phyloP scores from a whole-genome alignment of 2,888 invertebrate species.

The Halictus ligatus region DNA sequence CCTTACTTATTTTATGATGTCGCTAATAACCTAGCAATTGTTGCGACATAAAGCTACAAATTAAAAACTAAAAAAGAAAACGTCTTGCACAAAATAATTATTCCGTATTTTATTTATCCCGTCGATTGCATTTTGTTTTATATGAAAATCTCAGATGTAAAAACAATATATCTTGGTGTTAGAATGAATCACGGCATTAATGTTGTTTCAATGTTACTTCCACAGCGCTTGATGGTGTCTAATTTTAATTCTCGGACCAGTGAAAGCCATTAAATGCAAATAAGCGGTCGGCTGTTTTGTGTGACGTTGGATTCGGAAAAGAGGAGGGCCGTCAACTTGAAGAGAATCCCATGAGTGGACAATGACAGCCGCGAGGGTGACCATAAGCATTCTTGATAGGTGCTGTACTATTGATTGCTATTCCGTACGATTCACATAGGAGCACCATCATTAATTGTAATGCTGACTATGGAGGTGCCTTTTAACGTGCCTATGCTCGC shows the following conservation, averaged over 20 bases:
- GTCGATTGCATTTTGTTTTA: not conserved
- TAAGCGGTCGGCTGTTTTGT: slow-evolving; percentile 26
- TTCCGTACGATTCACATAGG: slow-evolving; percentile 74
- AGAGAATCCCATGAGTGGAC: slow-evolving; percentile 39
- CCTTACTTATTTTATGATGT: no score
- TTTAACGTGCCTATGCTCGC: slow-evolving; percentile 70
- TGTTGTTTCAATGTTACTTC: slow-evolving; percentile 2
- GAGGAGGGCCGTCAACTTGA: slow-evolving; percentile 25
- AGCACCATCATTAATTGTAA: slow-evolving; percentile 79
- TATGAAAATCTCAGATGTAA: not conserved
- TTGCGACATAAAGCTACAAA: no score
- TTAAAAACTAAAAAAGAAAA: no score
- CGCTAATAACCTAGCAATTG: no score
- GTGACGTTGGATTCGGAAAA: slow-evolving; percentile 33
- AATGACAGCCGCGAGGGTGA: slow-evolving; percentile 43
- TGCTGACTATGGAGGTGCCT: slow-evolving; percentile 74
- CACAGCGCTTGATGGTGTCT: not conserved
- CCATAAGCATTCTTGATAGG: slow-evolving; percentile 79
- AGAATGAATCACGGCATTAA: not conserved
- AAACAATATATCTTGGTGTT: not conserved
- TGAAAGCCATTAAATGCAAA: slow-evolving; percentile 53
- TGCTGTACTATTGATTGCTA: slow-evolving; percentile 78
- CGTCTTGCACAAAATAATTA: not conserved
- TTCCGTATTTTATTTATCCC: not conserved
- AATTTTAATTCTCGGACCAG: slow-evolving; percentile 39